phyloP scores from a whole-genome alignment of 2,888 invertebrate genomes.

The Caenorhabditis panamensis region DNA sequence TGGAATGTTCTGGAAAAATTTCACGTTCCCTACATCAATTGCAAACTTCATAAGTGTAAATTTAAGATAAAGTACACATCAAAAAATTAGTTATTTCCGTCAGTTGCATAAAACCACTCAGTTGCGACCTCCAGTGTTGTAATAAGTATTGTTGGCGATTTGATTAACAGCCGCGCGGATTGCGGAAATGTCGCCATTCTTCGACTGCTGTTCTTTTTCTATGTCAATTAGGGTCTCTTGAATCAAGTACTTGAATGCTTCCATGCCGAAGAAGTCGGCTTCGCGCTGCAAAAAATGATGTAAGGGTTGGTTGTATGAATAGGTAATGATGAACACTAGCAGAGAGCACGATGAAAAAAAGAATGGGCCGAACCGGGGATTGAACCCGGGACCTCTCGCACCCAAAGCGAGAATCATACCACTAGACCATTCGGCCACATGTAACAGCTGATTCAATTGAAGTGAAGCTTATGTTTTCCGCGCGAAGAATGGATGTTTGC shows the following conservation, averaged over 20 bases:
- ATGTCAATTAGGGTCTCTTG: constrained; percentile 50
- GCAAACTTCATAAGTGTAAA: too few species aligned
- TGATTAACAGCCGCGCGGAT: constrained; percentile 61
- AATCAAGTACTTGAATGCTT: constrained; percentile 47
- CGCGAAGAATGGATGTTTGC: neutral
- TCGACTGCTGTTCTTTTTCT: constrained; percentile 43
- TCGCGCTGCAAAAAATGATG: constrained; percentile 61
- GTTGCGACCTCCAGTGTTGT: constrained; percentile 44
- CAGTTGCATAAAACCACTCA: neutral
- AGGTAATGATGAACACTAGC: too few species aligned
- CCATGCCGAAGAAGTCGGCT: constrained; percentile 68
- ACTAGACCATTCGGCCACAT: constrained; percentile 77
- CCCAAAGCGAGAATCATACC: constrained; percentile 81
- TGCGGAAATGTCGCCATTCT: constrained; percentile 40
- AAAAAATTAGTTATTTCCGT: neutral
- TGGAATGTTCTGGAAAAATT: too few species aligned
- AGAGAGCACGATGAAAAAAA: constrained; percentile 9
- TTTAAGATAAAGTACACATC: too few species aligned
- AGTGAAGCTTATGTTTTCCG: neutral
- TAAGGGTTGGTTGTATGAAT: neutral
- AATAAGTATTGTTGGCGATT: constrained; percentile 64
- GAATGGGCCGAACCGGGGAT: constrained; percentile 76
- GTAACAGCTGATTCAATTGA: neutral
- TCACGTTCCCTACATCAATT: too few species aligned
- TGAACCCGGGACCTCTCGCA: constrained; percentile 81